Evolutionary conservation across 2,113 vertebrate species (phyloP), one percentile per base, ranked within the genome.

Genomic region (Stercorarius parasiticus): DNA sequence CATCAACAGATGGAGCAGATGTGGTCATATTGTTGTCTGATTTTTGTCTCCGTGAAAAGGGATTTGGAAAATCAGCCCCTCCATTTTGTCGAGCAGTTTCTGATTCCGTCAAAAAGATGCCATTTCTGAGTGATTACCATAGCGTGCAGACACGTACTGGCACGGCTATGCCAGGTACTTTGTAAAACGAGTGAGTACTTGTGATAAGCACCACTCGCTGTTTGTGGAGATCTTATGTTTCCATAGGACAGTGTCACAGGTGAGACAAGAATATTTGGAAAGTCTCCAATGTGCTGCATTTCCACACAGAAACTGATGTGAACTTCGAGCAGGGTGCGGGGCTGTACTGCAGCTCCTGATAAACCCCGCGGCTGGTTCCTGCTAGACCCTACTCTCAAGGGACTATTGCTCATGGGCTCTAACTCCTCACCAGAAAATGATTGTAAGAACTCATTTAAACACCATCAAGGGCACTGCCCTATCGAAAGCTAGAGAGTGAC

Each of bases 391-490:
- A 1, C 30, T 5, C 32, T 73, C 30, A 29, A 49, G 22, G 25
- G 10, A 64, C 5, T 3, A 2, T 47, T 82, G 53, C 27, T 76
- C 59, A 82, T 64, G 22, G 8, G 10, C 52, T 21, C 67, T 38
- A 55, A 17, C 10, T 69, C 15, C 23, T 67, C 17, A n/a, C 21
- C 19, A 73, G 86, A 52, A 91, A 78, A 64, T 4, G 25, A 13
- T 17, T 20, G 21, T 9, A 58, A 72, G n/a, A 80, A 26, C 26
- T 45, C n/a, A 13, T 47, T 58, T 76, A 15, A 82, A 10, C 8
- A 29, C 50, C 16, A 11, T 23, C 52, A 18, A 53, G 25, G 27
- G 1, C 59, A 36, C 5, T 0, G 0, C 11, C 5, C 34, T 52
- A 4, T 30, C 52, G 10, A 43, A 55, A 90, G 42, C 5, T 4